A percentile compares a stretch with the other conserved stretches of the same genome.
Conservation (phyloP, 2,113 vertebrate species). For the Embiotoca jacksoni region DNA sequence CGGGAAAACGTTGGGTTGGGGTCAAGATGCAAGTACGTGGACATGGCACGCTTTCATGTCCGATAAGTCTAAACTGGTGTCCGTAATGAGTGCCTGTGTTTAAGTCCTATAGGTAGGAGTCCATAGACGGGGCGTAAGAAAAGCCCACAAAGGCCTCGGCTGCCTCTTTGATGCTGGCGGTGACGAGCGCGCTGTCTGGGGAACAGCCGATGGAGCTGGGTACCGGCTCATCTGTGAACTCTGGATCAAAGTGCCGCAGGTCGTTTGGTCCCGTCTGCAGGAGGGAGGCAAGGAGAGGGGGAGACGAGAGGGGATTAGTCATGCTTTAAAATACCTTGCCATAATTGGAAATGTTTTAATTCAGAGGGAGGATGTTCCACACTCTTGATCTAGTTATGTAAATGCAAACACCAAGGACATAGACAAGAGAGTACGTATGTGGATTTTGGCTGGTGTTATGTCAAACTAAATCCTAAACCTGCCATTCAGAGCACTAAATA, state of each 20-base stretch:
- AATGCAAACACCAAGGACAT: background rate
- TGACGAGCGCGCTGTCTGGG: constrained; percentile 92
- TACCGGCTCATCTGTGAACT: constrained; percentile 98
- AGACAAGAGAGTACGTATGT: too few species aligned
- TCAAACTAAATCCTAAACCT: too few species aligned
- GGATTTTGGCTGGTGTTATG: too few species aligned
- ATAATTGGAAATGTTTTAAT: constrained; percentile 41
- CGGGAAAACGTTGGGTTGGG: constrained; percentile 49
- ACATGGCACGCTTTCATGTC: constrained; percentile 49
- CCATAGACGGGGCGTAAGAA: constrained; percentile 96
- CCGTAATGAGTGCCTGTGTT: background rate
- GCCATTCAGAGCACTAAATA: too few species aligned
- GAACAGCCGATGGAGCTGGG: constrained; percentile 95
- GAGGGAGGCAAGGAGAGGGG: background rate
- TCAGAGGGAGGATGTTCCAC: background rate
- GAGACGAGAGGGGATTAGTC: background rate
- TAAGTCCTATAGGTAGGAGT: constrained; percentile 92
- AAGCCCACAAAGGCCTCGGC: constrained; percentile 97
- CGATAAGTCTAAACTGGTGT: background rate
- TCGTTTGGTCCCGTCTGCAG: constrained; percentile 94
- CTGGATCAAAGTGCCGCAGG: constrained; percentile 96
- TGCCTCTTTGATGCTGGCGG: constrained; percentile 94
- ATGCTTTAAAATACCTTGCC: constrained; percentile 22
- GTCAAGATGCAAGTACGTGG: constrained; percentile 70
- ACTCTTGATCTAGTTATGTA: constrained; percentile 26